Evolutionary conservation across 1,140 invertebrate species (phyloP), one percentile per base, ranked within the genome.

Genomic region (Dysdera silvatica): DNA sequence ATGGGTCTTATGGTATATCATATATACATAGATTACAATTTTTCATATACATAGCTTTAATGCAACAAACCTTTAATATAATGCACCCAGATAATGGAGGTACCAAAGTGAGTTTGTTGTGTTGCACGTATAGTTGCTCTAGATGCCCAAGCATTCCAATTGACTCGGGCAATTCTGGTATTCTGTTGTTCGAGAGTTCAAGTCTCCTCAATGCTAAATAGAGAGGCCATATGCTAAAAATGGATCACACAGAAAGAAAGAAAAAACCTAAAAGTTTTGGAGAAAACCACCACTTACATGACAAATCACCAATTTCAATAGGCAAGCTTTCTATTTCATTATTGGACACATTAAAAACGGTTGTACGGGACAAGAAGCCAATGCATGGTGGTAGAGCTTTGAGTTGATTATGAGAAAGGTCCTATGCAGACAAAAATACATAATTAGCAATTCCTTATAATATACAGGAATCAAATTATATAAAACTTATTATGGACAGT

Each of bases 101-200:
- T 54, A 82, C 41, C 32, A 72, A 61, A 20, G 66, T 67, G 26
- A 94, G 74, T 52, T 75, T 71, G 77, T 94, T 94, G 60, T 89
- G 85, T 67, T 88, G 85, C 12, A 89, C 79, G 74, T 89, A 86
- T 0, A 95, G 73, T 65, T 83, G 81, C 76, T 92, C 85, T 66
- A 94, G 78, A 76, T 88, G 86, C 33, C 82, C 74, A n/a, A 94
- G 75, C 73, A 89, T 84, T 20, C 87, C 86, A 68, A 95, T 69
- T 72, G 87, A 76, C 43, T 83, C 76, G 18, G 89, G 89, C 37
- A 94, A 70, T 28, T 71, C 70, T 58, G 80, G 80, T 35, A 94
- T 79, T 58, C 83, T 78, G 79, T 94, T 95, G 61, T 86, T 79
- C 33, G 83, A 86, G 47, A 91, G 76, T 80, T 94, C 84, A 57